Evolutionary conservation across 2,797 vertebrate genomes (phyloP), one percentile per base, ranked within the genome.

Genomic region (Tiaroga cobitis): DNA sequence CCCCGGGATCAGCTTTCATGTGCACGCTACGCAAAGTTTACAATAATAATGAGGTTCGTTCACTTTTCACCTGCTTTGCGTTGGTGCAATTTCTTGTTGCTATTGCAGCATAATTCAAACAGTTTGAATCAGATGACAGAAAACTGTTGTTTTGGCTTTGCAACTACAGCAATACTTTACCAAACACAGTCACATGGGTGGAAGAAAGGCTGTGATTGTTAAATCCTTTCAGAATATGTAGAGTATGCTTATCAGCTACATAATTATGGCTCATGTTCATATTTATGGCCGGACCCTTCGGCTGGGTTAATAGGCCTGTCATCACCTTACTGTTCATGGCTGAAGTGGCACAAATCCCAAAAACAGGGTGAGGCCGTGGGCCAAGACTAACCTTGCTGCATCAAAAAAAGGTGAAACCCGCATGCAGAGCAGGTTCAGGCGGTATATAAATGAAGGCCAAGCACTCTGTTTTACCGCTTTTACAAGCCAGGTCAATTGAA

Each of bases 301-400:
- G 34, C 46, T 73, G 56, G 75, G 54, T 83, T 68, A 82, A 56
- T 67, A 74, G 70, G 79, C 59, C 67, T 61, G 59, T 78, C 84
- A 41, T 84, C 59, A 67, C 75, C 80, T 68, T 81, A 81, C 82
- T 63, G 67, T 41, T 84, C 19, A 75, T 49, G 39, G 19, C 78
- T 87, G 86, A 87, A 88, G 89, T 81, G 80, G 90, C 37, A 83
- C 83, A 86, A 88, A 84, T 90, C 87, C 80, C 83, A 89, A 89
- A 77, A 84, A 77, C 80, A 51, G 84, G 87, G 80, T 85, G 87
- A 91, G 92, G 95, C 95, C 93, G 94, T 94, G 93, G 92, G 91
- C 92, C 79, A 9, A 86, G 80, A 86, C 86, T 73, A 90, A 94
- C 93, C 93, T 93, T 92, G 91, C 91, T 90, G 92, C 92, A 92